These are phyloP conservation scores for Orthonevra nobilis DNA, from an alignment of 2,888 invertebrate species.

Conservation along the genomic window DNA sequence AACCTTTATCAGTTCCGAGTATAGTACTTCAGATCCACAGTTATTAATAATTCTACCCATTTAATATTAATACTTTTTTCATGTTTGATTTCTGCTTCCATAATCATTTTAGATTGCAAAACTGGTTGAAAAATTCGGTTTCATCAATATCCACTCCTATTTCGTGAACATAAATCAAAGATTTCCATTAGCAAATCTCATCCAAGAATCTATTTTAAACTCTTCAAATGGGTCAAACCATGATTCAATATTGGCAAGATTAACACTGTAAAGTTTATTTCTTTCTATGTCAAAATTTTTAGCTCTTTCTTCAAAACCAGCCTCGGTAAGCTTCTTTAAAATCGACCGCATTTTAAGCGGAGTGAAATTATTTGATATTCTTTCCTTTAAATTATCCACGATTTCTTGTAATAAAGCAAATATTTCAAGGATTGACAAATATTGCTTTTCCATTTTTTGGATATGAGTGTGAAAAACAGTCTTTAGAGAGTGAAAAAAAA, in stretches of 20 bases:
- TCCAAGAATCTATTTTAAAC: slow-evolving; percentile 11
- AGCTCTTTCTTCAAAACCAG: neutral
- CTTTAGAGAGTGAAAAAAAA: slow-evolving; percentile 7
- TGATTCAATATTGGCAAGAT: neutral
- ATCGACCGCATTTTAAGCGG: slow-evolving; percentile 6
- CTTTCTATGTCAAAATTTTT: slow-evolving; percentile 2
- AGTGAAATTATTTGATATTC: slow-evolving; percentile 8
- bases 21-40: neutral
- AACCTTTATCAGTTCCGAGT: neutral
- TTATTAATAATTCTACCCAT: neutral
- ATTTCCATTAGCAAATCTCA: slow-evolving; percentile 1
- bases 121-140: slow-evolving; percentile 6
- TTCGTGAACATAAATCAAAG: slow-evolving; percentile 14
- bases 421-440: slow-evolving; percentile 10
- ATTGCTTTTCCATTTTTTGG: slow-evolving; percentile 16
- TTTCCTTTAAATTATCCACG: slow-evolving; percentile 1
- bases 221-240: neutral
- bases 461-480: slow-evolving; percentile 2
- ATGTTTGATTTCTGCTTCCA: neutral
- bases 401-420: slow-evolving; percentile 1
- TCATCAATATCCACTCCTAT: slow-evolving; percentile 6
- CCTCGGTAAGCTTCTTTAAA: neutral
- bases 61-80: neutral
- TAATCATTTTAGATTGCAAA: neutral
- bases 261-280: slow-evolving; percentile 11